These are phyloP conservation scores for Nemotelus pantherinus DNA, from an alignment of 2,888 invertebrate species.

Conservation along the genomic window DNA sequence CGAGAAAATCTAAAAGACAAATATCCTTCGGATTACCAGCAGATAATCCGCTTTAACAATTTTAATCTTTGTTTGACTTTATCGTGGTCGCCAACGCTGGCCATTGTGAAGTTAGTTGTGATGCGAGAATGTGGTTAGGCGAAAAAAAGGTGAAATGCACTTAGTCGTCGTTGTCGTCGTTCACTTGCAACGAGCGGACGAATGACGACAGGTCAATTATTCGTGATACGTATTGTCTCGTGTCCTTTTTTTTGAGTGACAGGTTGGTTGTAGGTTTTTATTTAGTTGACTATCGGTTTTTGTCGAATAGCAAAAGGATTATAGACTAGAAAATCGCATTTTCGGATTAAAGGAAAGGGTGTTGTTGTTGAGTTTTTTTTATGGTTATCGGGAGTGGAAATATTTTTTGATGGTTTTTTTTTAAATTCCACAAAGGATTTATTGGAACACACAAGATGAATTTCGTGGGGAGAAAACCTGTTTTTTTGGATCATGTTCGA, in stretches of 20 bases:
- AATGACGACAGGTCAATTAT: conserved; percentile 43
- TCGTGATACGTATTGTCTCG: conserved; percentile 15
- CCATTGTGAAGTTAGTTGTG: neutral
- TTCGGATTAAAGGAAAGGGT: neutral
- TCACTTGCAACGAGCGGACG: neutral
- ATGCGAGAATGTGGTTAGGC: neutral
- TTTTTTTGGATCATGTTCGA: too few relatives aligned
- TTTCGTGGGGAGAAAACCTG: too few relatives aligned
- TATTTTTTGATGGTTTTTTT: too few relatives aligned
- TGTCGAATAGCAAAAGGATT: conserved; percentile 11
- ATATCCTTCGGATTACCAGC: conserved; percentile 39
- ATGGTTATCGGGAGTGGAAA: too few relatives aligned
- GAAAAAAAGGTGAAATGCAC: neutral
- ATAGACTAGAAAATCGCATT: conserved; percentile 11
- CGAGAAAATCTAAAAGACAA: conserved; percentile 42
- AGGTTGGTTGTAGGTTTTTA: neutral
- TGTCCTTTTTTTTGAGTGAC: conserved; percentile 21
- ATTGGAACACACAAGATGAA: too few relatives aligned
- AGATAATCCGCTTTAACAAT: conserved; percentile 45
- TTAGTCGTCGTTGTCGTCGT: conserved; percentile 5
- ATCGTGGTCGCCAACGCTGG: conserved; percentile 17
- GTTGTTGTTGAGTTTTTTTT: too few relatives aligned
- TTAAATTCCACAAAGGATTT: too few relatives aligned
- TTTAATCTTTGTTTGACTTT: conserved; percentile 44
- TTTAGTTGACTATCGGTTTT: neutral